A percentile compares a stretch with the other conserved stretches of the same genome.
Evolutionary conservation across 2,888 invertebrate species (phyloP).

Genomic region (Resseliella maxima): DNA sequence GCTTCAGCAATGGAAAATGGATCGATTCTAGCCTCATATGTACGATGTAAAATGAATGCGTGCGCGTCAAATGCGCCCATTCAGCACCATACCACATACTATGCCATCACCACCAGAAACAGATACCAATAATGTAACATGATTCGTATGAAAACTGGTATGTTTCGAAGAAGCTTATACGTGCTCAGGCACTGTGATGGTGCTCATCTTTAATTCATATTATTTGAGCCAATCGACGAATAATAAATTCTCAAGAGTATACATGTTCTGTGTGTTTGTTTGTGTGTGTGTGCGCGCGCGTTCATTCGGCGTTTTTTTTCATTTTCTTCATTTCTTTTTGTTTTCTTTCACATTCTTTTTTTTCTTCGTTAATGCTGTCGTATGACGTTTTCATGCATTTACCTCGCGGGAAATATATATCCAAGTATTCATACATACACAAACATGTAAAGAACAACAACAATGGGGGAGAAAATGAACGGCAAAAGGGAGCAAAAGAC

Average conservation of each 20-base stretch:
- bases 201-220: conserved; percentile 38
- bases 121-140: conserved; percentile 20
- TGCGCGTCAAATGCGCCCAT: too few relatives aligned
- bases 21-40: too few relatives aligned
- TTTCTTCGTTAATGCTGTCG: neutral
- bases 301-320: neutral
- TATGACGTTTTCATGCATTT: neutral
- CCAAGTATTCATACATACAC: neutral
- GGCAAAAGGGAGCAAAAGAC: neutral
- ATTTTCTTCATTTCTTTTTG: neutral
- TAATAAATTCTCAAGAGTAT: neutral
- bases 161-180: neutral
- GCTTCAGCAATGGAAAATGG: too few relatives aligned
- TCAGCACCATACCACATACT: too few relatives aligned
- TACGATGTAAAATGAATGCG: too few relatives aligned
- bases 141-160: conserved; percentile 20
- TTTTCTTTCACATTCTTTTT: neutral
- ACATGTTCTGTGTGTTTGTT: too few relatives aligned
- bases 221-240: conserved; percentile 24
- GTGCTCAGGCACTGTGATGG: conserved; percentile 22
- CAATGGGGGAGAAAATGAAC: neutral
- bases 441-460: neutral
- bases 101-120: too few relatives aligned
- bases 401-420: neutral
- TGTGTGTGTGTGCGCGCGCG: too few relatives aligned